A percentile compares a stretch with the other conserved stretches of the same genome.
Conservation (phyloP, 2,888 invertebrate species). For the Phytoseiulus persimilis region DNA sequence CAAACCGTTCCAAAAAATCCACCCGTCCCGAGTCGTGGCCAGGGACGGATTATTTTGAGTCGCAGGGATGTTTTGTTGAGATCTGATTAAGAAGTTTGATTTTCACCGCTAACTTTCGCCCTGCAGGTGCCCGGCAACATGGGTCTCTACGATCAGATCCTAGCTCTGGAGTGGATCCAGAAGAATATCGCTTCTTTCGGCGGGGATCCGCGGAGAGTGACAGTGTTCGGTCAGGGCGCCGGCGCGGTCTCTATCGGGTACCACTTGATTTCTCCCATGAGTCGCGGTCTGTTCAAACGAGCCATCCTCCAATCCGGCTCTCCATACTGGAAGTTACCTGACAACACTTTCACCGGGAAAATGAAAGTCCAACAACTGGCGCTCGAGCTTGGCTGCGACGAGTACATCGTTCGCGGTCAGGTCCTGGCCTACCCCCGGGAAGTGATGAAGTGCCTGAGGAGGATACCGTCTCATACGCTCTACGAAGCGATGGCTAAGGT, state of each 20-base stretch:
- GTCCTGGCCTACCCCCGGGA: constrained; percentile 16
- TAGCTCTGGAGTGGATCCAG: constrained; percentile 56
- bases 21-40: too few species aligned
- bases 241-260: constrained; percentile 53
- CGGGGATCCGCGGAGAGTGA: constrained; percentile 54
- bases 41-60: too few species aligned
- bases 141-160: constrained; percentile 54
- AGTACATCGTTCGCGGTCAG: constrained; percentile 31
- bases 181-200: constrained; percentile 54
- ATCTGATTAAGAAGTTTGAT: too few species aligned
- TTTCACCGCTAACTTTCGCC: too few species aligned
- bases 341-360: constrained; percentile 33
- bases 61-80: too few species aligned
- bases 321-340: constrained; percentile 45
- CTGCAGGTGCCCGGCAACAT: constrained; percentile 60
- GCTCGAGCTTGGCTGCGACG: constrained; percentile 26
- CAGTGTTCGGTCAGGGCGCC: constrained; percentile 56
- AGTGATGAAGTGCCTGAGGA: constrained; percentile 23
- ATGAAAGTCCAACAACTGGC: constrained; percentile 35
- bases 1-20: background rate
- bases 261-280: constrained; percentile 48
- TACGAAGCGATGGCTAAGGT: constrained; percentile 23
- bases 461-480: background rate
- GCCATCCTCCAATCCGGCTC: constrained; percentile 56
- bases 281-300: constrained; percentile 52